Evolutionary conservation across 2,797 vertebrate genomes (phyloP).

Genomic region (Geotrypetes seraphini): DNA sequence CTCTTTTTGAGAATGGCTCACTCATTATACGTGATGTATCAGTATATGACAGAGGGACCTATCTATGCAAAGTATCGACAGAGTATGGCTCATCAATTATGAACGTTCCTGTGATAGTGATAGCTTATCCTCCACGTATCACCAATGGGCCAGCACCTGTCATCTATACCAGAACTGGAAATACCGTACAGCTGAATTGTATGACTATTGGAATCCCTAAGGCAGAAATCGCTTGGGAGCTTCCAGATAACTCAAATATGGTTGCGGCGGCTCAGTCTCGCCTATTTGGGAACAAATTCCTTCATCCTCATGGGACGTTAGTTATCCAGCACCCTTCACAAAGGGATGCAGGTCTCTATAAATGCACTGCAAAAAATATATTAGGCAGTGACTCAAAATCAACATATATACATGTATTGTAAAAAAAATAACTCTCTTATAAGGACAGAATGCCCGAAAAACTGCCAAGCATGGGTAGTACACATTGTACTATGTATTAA

Average conservation of each 20-base stretch:
- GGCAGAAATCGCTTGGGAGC: constrained; percentile 78
- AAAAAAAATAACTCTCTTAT: constrained; percentile 21
- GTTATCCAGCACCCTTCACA: constrained; percentile 72
- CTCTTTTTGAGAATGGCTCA: constrained; percentile 69
- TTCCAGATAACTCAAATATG: constrained; percentile 69
- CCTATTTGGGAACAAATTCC: constrained; percentile 75
- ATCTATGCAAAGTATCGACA: constrained; percentile 61
- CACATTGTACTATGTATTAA: constrained; percentile 25
- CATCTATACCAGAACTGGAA: constrained; percentile 66
- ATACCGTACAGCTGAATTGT: constrained; percentile 75
- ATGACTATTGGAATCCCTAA: constrained; percentile 66
- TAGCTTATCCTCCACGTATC: constrained; percentile 74
- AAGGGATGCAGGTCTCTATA: constrained; percentile 74
- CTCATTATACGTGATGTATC: constrained; percentile 68
- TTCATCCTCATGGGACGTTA: constrained; percentile 80
- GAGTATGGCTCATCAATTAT: constrained; percentile 62
- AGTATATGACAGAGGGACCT: constrained; percentile 76
- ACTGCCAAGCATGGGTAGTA: constrained; percentile 38
- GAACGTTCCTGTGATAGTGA: constrained; percentile 63
- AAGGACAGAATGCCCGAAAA: constrained; percentile 25
- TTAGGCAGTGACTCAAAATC: constrained; percentile 73
- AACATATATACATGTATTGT: constrained; percentile 80
- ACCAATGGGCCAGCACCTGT: constrained; percentile 68
- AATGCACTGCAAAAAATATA: constrained; percentile 78
- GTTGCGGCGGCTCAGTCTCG: constrained; percentile 63